Conservation (phyloP, 2,113 vertebrate species). For the Loxodonta africana region DNA sequence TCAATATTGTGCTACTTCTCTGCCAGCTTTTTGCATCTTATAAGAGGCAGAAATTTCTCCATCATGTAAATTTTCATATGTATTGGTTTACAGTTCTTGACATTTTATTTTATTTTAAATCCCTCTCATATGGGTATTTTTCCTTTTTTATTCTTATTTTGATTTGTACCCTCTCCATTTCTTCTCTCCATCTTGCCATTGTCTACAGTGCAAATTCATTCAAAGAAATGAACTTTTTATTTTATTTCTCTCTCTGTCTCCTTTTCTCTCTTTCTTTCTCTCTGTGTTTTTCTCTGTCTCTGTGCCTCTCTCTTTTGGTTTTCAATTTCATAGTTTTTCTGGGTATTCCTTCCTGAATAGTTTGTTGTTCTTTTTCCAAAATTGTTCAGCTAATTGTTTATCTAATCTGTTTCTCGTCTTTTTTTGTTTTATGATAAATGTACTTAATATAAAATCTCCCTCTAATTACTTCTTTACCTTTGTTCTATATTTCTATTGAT, state of each 20-base stretch:
- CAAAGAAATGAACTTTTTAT: not conserved
- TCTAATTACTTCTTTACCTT: not conserved
- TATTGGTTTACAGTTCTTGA: not conserved
- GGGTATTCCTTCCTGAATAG: not conserved
- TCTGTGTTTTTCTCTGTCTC: not conserved
- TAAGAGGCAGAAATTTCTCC: not conserved
- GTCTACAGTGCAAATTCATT: not conserved
- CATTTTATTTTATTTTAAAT: not conserved
- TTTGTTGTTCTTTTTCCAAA: not conserved
- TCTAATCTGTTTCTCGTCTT: not conserved
- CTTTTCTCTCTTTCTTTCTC: not conserved
- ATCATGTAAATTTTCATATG: not conserved
- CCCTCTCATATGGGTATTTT: not conserved
- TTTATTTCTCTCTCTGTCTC: not conserved
- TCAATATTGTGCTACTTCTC: not conserved
- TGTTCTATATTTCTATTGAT: not conserved
- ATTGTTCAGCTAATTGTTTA: not conserved
- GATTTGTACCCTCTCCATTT: not conserved
- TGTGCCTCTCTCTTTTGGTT: not conserved
- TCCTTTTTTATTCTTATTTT: not conserved
- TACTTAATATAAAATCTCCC: not conserved
- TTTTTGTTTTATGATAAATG: not conserved
- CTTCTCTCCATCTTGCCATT: not conserved
- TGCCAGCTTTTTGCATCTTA: conserved; percentile 49
- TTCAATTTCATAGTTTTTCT: not conserved